Evolutionary conservation across 2,797 vertebrate genomes (phyloP), one percentile per base, ranked within the genome.

Genomic region (Arnoldichthys spilopterus): DNA sequence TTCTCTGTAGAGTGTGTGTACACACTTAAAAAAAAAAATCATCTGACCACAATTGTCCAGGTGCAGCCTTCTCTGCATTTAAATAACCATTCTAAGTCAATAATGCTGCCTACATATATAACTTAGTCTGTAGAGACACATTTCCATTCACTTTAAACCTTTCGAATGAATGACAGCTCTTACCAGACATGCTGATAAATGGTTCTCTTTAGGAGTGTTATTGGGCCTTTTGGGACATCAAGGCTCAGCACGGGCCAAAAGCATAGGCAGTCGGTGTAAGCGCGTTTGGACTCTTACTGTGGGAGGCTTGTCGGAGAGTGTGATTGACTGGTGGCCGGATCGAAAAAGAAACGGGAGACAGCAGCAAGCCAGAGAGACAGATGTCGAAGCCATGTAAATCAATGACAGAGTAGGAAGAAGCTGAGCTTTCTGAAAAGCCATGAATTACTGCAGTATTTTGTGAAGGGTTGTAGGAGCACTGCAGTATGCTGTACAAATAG

Each of bases 331-430:
- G 34, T 24, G 22, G n/a, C 74, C 59, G 37, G 76, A 72, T 82
- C 77, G 12, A 45, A 74, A 12, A 68, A 76, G 64, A 72, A n/a
- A 74, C 59, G 24, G 72, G 20, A 53, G 18, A 81, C 49, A 34
- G 58, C 15, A 54, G 32, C 40, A 47, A 43, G 66, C 72, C 58
- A 18, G 37, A 63, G 20, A 72, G 64, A 68, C 61, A 49, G 63
- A 76, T 76, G 74, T 67, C 72, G 62, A 72, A 70, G 77, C 76
- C 54, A 64, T 80, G 66, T 37, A 30, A 76, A 86, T 83, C 80
- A 78, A 86, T 85, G 74, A 69, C 58, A 70, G 26, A 77, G 67
- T 30, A 13, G 43, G n/a, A 56, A 70, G 40, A 28, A 43, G 49
- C 15, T 28, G 20, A 30, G 62, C 24, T n/a, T 34, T 66, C 18